These are phyloP conservation scores for Caenorhabditis sp. DNA, from an alignment of 2,888 invertebrate genomes.

Conservation along the genomic window DNA sequence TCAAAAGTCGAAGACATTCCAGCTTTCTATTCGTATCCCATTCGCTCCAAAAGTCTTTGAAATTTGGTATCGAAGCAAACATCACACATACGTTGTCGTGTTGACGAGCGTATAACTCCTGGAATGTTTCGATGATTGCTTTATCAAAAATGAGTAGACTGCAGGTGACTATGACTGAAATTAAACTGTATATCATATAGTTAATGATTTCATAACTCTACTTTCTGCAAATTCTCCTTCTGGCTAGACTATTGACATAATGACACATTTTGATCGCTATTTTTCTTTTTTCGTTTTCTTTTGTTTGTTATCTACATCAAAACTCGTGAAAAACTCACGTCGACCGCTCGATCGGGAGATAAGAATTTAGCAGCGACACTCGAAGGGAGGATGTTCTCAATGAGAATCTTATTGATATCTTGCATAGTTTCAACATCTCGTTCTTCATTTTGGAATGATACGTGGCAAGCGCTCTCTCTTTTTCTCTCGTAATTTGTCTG, in stretches of 20 bases:
- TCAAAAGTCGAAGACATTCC: constrained; percentile 93
- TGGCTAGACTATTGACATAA: constrained; percentile 32
- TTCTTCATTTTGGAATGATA: constrained; percentile 92
- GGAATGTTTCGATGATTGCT: constrained; percentile 76
- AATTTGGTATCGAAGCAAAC: constrained; percentile 99
- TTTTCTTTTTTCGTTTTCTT: not conserved
- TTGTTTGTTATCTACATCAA: constrained; percentile 27
- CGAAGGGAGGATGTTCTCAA: constrained; percentile 96
- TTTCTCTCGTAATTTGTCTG: constrained; percentile 85
- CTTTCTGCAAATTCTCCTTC: constrained; percentile 14
- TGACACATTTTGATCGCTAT: constrained; percentile 37
- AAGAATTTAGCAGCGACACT: constrained; percentile 97
- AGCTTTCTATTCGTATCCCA: constrained; percentile 94
- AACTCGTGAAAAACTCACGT: constrained; percentile 85
- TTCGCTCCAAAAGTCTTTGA: constrained; percentile 85
- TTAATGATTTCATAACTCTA: constrained; percentile 38
- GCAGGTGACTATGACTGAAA: constrained; percentile 21
- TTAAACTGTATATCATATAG: constrained; percentile 8
- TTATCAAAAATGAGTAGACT: constrained; percentile 8
- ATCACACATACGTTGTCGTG: constrained; percentile 96
- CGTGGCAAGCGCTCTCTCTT: constrained; percentile 95
- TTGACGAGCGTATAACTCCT: constrained; percentile 95
- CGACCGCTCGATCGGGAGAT: constrained; percentile 87
- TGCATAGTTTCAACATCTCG: constrained; percentile 97
- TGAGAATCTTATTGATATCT: constrained; percentile 87